These are phyloP conservation scores for Thyatira batis DNA, from an alignment of 2,888 invertebrate genomes.

Conservation along the genomic window DNA sequence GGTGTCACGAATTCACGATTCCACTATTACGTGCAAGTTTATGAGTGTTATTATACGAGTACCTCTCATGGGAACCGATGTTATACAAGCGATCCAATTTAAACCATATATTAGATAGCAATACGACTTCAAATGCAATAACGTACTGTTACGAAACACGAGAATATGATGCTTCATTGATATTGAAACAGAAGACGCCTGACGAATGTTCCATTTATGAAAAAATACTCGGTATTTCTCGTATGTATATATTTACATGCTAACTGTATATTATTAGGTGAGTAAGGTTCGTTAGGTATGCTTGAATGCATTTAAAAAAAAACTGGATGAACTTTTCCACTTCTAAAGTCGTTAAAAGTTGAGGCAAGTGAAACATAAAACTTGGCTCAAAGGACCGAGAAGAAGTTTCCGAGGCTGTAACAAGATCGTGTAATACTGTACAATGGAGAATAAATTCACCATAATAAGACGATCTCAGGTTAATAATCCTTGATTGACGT, in stretches of 20 bases:
- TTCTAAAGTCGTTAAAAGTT: neutral
- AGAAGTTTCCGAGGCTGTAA: neutral
- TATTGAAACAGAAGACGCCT: neutral
- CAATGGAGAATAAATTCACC: neutral
- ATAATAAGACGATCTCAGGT: neutral
- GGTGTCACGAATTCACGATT: conserved; percentile 3
- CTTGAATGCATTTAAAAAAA: neutral
- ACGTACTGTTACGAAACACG: no score
- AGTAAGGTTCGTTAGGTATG: no score
- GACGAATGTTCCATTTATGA: no score
- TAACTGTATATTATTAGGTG: no score
- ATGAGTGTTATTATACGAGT: neutral
- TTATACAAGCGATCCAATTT: no score
- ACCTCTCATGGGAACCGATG: neutral
- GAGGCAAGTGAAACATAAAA: neutral
- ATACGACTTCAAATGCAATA: no score
- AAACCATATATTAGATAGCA: no score
- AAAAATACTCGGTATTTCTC: no score
- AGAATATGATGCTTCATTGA: neutral
- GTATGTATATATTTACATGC: no score
- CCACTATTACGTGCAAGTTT: neutral
- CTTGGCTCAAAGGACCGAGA: neutral
- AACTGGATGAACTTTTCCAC: neutral
- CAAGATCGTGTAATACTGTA: neutral
- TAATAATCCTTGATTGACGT: neutral